Percentiles rank a stretch among this genome's conserved stretches.
Conservation (phyloP, 2,797 vertebrate species). For the Numenius phaeopus region DNA sequence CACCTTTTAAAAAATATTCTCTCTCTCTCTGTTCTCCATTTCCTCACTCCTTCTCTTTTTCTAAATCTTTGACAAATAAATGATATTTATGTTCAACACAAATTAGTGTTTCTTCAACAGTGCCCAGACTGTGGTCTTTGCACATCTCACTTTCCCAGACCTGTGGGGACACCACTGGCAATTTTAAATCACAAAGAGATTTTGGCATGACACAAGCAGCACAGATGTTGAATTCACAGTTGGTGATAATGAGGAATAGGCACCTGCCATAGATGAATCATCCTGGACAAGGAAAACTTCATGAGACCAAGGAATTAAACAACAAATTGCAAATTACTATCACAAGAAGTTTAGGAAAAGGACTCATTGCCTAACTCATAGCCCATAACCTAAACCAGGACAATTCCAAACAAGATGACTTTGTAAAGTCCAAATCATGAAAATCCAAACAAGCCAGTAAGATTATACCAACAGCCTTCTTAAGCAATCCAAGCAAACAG, state of each 20-base stretch:
- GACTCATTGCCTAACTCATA: background rate
- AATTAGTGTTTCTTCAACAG: background rate
- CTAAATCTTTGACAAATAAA: background rate
- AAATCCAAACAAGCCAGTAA: background rate
- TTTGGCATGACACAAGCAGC: background rate
- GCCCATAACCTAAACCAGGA: background rate
- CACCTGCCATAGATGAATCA: background rate
- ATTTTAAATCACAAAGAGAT: background rate
- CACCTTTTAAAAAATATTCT: accelerated
- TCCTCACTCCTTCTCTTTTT: background rate
- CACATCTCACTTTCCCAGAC: background rate
- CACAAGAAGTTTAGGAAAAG: background rate
- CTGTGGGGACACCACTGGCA: background rate
- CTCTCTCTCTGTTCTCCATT: background rate
- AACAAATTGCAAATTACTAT: background rate
- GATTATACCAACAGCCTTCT: background rate
- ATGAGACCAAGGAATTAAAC: background rate
- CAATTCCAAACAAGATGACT: background rate
- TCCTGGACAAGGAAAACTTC: background rate
- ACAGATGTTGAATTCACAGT: background rate
- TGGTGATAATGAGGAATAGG: background rate
- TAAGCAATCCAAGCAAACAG: background rate
- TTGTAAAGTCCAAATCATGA: background rate
- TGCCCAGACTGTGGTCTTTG: background rate
- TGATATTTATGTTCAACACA: background rate